These are phyloP conservation scores for Rutpela maculata DNA, from an alignment of 2,888 invertebrate species.

Conservation along the genomic window DNA sequence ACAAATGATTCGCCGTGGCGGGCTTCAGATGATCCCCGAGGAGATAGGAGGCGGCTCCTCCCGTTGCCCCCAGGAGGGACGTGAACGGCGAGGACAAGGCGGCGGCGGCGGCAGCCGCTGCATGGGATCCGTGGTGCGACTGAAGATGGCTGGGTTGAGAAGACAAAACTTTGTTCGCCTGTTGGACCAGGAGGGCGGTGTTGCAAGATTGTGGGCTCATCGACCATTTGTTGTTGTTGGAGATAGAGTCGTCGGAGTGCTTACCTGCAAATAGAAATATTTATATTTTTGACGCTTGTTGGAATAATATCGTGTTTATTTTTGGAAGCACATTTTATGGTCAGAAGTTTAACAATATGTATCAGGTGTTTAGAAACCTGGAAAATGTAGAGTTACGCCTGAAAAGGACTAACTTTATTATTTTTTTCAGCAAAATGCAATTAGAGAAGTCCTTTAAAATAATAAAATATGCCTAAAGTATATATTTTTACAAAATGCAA, in stretches of 20 bases:
- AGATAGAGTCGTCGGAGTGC: conserved; percentile 70
- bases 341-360: no score
- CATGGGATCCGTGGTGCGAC: conserved; percentile 75
- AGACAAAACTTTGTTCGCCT: conserved; percentile 73
- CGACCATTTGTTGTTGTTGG: conserved; percentile 75
- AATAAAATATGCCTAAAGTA: no score
- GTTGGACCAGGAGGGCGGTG: conserved; percentile 73
- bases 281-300: background rate
- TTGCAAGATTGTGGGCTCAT: conserved; percentile 74
- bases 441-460: no score
- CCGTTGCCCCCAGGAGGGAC: conserved; percentile 77
- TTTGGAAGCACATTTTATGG: no score
- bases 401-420: no score
- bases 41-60: conserved; percentile 77
- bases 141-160: conserved; percentile 72
- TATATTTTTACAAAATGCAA: no score
- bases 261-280: conserved; percentile 70
- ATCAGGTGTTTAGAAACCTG: no score
- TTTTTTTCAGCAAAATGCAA: no score
- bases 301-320: background rate
- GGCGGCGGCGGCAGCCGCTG: conserved; percentile 79
- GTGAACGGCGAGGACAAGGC: conserved; percentile 79
- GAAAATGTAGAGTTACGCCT: no score
- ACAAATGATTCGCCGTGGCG: conserved; percentile 79
- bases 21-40: conserved; percentile 80